phyloP scores from a whole-genome alignment of 2,797 vertebrate species.

The Anolis apletophallus region DNA sequence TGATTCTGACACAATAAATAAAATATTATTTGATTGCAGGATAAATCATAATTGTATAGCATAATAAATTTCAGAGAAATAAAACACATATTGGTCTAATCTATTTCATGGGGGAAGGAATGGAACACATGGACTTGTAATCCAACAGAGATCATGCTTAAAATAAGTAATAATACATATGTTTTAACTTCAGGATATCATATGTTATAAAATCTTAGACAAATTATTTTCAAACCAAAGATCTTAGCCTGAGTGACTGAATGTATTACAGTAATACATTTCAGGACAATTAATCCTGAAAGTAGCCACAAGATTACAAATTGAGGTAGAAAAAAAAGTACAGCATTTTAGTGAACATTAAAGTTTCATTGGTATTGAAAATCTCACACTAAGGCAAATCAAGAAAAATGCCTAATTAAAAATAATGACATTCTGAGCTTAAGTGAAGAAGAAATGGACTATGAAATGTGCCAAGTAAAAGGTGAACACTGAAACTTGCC shows the following conservation, averaged over 20 bases:
- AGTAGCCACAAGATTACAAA: conserved; percentile 1
- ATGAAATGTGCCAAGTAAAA: neutral
- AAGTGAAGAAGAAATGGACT: neutral
- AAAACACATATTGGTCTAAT: neutral
- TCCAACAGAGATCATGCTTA: neutral
- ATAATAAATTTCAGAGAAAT: neutral
- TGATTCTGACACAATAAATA: too few species aligned
- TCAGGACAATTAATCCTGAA: neutral
- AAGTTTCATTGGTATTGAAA: conserved; percentile 23
- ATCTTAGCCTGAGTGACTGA: too few species aligned
- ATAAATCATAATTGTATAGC: neutral
- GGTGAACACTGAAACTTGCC: conserved; percentile 72
- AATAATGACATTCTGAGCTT: neutral
- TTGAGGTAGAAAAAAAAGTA: neutral
- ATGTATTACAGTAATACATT: neutral
- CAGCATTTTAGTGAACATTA: neutral
- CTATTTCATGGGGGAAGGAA: neutral
- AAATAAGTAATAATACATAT: neutral
- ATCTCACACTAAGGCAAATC: conserved; percentile 7
- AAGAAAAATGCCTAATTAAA: conserved; percentile 47
- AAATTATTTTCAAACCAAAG: neutral
- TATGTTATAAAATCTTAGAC: neutral
- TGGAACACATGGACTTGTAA: neutral
- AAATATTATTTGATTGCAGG: too few species aligned
- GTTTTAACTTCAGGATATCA: neutral